Conservation (phyloP, 2,113 vertebrate genomes). For the Indicator maculatus region DNA sequence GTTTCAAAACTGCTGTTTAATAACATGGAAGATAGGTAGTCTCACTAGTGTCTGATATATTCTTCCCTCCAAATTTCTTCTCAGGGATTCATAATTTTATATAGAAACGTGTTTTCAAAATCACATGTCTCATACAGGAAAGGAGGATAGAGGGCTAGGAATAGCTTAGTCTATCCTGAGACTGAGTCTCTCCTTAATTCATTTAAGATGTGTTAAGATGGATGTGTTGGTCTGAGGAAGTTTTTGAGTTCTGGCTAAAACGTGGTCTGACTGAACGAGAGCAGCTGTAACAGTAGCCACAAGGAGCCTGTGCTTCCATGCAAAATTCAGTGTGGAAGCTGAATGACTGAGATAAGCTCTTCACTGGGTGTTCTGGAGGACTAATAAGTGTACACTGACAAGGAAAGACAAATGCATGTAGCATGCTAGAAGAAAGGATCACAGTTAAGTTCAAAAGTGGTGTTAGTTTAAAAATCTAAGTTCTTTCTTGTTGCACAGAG, state of each 20-base stretch:
- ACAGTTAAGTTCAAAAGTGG: not conserved
- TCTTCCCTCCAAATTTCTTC: not conserved
- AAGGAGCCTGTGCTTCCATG: not conserved
- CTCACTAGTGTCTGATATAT: not conserved
- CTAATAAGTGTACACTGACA: not conserved
- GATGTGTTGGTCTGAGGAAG: not conserved
- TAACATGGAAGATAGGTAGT: not conserved
- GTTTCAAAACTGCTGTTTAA: not conserved
- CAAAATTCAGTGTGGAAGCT: fast-evolving
- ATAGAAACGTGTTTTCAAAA: not conserved
- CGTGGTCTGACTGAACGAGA: not conserved
- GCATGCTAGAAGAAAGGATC: not conserved
- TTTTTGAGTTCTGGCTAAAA: not conserved
- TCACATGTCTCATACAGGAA: not conserved
- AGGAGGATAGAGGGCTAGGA: not conserved
- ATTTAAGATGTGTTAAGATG: not conserved
- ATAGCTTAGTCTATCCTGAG: not conserved
- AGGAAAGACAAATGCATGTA: not conserved
- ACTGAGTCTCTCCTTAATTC: not conserved
- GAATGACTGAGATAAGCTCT: not conserved
- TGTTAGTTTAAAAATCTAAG: not conserved
- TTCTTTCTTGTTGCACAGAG: not conserved
- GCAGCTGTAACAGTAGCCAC: not conserved
- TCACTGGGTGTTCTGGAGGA: not conserved
- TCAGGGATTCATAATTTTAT: not conserved